A percentile compares a stretch with the other conserved stretches of the same genome.
Evolutionary conservation across 2,113 vertebrate genomes (phyloP).

Genomic region (Oncorhynchus tshawytscha): DNA sequence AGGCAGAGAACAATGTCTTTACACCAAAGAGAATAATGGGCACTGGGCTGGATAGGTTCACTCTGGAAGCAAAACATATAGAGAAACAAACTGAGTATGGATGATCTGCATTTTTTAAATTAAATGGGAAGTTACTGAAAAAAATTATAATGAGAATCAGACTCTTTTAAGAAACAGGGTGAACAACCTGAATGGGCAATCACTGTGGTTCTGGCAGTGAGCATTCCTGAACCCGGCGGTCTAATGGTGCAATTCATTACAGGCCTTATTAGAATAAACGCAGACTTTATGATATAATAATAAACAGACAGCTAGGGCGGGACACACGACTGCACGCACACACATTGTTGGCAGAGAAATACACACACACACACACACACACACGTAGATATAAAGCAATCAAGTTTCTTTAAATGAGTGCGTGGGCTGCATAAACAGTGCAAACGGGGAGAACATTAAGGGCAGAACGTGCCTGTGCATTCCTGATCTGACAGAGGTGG

Average conservation of each 20-base stretch:
- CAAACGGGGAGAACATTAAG: constrained; percentile 50
- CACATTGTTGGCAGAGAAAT: constrained; percentile 62
- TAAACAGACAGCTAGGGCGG: constrained; percentile 45
- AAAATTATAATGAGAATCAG: constrained; percentile 55
- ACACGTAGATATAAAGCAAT: constrained; percentile 64
- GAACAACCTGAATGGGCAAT: constrained; percentile 65
- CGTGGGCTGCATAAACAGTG: constrained; percentile 60
- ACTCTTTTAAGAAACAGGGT: constrained; percentile 54
- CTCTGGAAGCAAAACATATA: constrained; percentile 29
- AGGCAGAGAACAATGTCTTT: constrained; percentile 20
- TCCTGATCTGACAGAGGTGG: constrained; percentile 28
- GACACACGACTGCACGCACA: neutral
- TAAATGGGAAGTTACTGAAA: constrained; percentile 21
- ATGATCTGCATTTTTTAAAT: constrained; percentile 62
- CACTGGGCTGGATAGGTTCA: constrained; percentile 22
- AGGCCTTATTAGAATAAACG: constrained; percentile 70
- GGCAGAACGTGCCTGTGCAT: constrained; percentile 47
- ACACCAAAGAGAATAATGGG: constrained; percentile 38
- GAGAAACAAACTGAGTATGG: constrained; percentile 43
- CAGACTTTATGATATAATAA: constrained; percentile 67
- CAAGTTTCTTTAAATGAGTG: constrained; percentile 71
- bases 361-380: constrained; percentile 37
- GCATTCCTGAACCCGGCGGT: constrained; percentile 60
- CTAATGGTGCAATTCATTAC: constrained; percentile 72
- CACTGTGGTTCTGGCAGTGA: constrained; percentile 51